Percentiles rank a stretch among this genome's conserved stretches.
phyloP scores from a whole-genome alignment of 2,797 vertebrate species.

The Mormyrops boulengeri region DNA sequence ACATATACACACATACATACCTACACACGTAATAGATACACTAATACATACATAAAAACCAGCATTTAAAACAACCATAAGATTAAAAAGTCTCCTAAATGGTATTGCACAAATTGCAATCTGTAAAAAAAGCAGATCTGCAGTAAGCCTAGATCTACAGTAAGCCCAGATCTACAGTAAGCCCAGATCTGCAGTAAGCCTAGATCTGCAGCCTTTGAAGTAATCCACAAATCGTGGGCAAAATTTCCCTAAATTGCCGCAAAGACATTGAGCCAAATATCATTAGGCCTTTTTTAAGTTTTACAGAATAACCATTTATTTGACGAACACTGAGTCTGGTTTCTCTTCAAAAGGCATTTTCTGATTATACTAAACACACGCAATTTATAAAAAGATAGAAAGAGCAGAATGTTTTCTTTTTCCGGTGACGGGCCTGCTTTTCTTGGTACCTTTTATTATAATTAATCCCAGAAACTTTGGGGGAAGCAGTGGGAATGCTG shows the following conservation, averaged over 20 bases:
- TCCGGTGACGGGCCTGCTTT: not conserved
- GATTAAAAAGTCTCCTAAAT: too few species aligned
- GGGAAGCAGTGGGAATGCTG: not conserved
- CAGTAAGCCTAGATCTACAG: not conserved
- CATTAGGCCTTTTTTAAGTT: not conserved
- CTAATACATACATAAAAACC: too few species aligned
- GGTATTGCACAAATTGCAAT: too few species aligned
- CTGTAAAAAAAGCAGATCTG: not conserved
- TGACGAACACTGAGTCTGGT: not conserved
- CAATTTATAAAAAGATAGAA: not conserved
- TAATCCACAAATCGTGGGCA: not conserved
- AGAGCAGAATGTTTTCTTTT: not conserved
- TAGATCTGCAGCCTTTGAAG: not conserved
- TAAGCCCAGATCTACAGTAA: not conserved
- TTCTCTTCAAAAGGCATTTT: not conserved
- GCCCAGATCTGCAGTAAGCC: not conserved
- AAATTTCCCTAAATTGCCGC: not conserved
- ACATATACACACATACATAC: too few species aligned
- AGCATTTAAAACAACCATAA: too few species aligned
- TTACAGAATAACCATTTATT: not conserved
- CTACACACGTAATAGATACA: too few species aligned
- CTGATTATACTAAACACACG: not conserved
- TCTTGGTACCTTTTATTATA: not conserved
- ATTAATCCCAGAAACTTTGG: not conserved
- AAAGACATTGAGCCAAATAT: not conserved